Conservation (phyloP, 2,797 vertebrate species). For the Muscicapa comitata region DNA sequence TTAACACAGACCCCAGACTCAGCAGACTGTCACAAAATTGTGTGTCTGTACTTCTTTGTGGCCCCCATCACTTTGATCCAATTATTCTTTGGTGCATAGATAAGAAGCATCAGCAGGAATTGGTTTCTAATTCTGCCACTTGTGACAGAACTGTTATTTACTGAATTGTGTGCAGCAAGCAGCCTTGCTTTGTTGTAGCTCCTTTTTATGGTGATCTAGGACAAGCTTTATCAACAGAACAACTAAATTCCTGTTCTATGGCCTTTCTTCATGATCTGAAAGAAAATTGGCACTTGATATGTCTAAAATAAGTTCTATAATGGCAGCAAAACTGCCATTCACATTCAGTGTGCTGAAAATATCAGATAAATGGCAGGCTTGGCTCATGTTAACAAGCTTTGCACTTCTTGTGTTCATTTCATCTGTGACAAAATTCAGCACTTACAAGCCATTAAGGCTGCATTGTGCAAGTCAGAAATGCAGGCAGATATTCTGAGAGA, state of each 20-base stretch:
- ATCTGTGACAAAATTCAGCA: slow-evolving; percentile 51
- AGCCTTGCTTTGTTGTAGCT: neutral
- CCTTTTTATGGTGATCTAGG: neutral
- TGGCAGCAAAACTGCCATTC: slow-evolving; percentile 22
- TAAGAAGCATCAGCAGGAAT: slow-evolving; percentile 4
- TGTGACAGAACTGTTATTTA: neutral
- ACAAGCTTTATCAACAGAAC: slow-evolving; percentile 17
- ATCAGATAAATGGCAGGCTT: slow-evolving; percentile 48
- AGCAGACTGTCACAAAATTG: neutral
- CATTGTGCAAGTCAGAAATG: slow-evolving; percentile 44
- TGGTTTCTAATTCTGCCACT: neutral
- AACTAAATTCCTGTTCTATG: slow-evolving; percentile 11
- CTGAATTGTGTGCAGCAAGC: neutral
- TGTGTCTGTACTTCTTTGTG: neutral
- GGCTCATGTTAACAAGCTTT: slow-evolving; percentile 54
- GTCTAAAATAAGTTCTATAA: slow-evolving; percentile 44
- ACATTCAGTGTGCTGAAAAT: slow-evolving; percentile 51
- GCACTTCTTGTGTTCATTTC: slow-evolving; percentile 38
- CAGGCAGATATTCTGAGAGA: slow-evolving; percentile 42
- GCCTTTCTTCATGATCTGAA: slow-evolving; percentile 10
- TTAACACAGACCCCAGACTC: neutral
- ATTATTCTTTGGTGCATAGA: neutral
- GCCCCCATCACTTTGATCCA: neutral
- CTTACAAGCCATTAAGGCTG: slow-evolving; percentile 49
- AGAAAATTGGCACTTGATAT: slow-evolving; percentile 35